Conservation (phyloP, 92 coral and sea anemone species). For the Anthopleura xanthogrammica region DNA sequence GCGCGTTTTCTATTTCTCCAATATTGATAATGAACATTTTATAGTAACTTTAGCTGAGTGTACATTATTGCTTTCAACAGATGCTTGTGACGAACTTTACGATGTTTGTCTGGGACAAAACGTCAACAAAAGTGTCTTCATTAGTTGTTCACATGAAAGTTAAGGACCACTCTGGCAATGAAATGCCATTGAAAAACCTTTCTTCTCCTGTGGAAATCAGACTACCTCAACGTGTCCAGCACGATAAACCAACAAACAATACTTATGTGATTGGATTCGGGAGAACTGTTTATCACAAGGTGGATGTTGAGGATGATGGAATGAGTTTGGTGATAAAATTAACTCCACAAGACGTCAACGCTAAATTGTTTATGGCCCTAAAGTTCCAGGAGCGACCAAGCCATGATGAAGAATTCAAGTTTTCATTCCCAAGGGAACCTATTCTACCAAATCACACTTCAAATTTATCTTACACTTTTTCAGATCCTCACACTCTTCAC, state of each 20-base stretch:
- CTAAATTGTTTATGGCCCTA: constrained; percentile 19
- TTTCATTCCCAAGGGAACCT: constrained; percentile 19
- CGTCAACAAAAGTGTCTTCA: constrained; percentile 42
- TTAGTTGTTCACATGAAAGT: constrained; percentile 46
- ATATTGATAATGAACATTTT: not conserved
- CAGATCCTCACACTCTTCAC: not conserved
- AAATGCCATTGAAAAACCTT: constrained; percentile 29
- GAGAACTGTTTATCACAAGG: constrained; percentile 40
- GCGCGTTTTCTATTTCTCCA: too few species aligned
- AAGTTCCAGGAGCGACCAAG: constrained; percentile 34
- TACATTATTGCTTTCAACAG: constrained; percentile 1
- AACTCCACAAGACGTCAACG: constrained; percentile 31
- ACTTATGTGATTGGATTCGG: constrained; percentile 20
- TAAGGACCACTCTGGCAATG: constrained; percentile 31
- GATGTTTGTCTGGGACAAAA: constrained; percentile 44
- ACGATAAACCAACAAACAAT: constrained; percentile 6
- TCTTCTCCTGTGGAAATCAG: constrained; percentile 29
- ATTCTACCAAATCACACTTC: not conserved
- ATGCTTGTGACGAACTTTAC: constrained; percentile 38
- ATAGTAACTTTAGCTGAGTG: not conserved
- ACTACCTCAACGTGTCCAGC: constrained; percentile 22
- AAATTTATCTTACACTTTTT: not conserved
- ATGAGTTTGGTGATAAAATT: constrained; percentile 36
- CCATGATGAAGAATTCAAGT: constrained; percentile 13
- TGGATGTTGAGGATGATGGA: constrained; percentile 17